Evolutionary conservation across 2,113 vertebrate genomes (phyloP).

Genomic region (Pterophyllum scalare): DNA sequence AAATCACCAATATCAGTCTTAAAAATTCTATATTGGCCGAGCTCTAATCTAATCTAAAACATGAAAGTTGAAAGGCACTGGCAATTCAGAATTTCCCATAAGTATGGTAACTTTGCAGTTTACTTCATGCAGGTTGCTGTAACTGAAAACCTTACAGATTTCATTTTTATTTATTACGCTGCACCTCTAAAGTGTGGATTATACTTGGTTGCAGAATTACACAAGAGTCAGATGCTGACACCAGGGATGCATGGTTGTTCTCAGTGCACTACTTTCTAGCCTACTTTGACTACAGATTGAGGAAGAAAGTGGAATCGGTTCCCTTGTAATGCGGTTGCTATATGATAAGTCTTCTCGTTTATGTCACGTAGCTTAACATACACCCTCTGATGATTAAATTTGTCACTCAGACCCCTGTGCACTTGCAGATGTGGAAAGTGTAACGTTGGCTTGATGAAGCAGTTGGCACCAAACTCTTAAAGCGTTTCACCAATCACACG

Average conservation of each 20-base stretch:
- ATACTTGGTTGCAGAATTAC: not conserved
- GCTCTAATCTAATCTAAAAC: not conserved
- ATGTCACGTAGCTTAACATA: not conserved
- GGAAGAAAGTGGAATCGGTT: not conserved
- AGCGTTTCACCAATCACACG: not conserved
- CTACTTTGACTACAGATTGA: not conserved
- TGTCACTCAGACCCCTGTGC: not conserved
- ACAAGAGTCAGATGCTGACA: not conserved
- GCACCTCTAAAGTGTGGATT: not conserved
- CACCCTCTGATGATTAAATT: not conserved
- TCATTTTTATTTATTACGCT: not conserved
- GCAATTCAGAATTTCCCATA: not conserved
- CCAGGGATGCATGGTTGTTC: not conserved
- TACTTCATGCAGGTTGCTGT: not conserved
- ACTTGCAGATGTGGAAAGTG: not conserved
- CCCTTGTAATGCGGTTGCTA: not conserved
- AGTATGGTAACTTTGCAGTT: not conserved
- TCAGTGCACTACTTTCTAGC: not conserved
- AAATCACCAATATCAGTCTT: not conserved
- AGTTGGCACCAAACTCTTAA: not conserved
- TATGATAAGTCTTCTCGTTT: not conserved
- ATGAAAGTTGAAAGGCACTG: not conserved
- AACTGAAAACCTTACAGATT: not conserved
- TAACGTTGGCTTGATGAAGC: not conserved
- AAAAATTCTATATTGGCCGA: rapidly evolving